Conservation (phyloP, 2,797 vertebrate species). For the Leuciscus waleckii region DNA sequence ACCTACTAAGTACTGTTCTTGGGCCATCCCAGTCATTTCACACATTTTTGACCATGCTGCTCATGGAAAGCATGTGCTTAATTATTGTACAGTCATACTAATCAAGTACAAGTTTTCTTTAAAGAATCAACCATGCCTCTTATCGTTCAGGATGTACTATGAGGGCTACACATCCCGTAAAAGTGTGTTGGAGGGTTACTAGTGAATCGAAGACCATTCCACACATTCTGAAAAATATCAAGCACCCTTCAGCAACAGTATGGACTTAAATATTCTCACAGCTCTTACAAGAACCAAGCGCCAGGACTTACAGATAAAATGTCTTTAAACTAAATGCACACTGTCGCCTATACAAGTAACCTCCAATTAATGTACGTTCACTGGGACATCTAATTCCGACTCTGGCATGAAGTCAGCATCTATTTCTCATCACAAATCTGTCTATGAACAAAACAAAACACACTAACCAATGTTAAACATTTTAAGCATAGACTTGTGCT, state of each 20-base stretch:
- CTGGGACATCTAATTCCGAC: constrained; percentile 25
- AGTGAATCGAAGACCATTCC: constrained; percentile 3
- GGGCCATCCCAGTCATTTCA: neutral
- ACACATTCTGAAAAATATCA: constrained; percentile 15
- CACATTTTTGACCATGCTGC: neutral
- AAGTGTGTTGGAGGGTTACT: constrained; percentile 5
- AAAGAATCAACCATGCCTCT: constrained; percentile 13
- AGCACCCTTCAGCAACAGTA: constrained; percentile 17
- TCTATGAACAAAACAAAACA: neutral
- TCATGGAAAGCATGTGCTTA: neutral
- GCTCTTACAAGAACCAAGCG: neutral
- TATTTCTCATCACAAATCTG: neutral
- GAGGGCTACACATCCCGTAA: constrained; percentile 2
- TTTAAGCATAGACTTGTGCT: constrained; percentile 8
- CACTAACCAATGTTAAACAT: neutral
- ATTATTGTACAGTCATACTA: neutral
- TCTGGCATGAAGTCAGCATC: neutral
- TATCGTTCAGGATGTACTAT: constrained; percentile 4
- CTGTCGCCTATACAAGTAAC: neutral
- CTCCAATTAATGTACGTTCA: neutral
- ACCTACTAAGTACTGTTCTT: neutral
- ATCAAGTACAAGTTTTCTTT: constrained; percentile 26
- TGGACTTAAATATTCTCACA: neutral
- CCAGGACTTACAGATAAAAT: neutral
- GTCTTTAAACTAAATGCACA: neutral